Evolutionary conservation across 2,797 vertebrate species (phyloP).

Genomic region (Coilia nasus): DNA sequence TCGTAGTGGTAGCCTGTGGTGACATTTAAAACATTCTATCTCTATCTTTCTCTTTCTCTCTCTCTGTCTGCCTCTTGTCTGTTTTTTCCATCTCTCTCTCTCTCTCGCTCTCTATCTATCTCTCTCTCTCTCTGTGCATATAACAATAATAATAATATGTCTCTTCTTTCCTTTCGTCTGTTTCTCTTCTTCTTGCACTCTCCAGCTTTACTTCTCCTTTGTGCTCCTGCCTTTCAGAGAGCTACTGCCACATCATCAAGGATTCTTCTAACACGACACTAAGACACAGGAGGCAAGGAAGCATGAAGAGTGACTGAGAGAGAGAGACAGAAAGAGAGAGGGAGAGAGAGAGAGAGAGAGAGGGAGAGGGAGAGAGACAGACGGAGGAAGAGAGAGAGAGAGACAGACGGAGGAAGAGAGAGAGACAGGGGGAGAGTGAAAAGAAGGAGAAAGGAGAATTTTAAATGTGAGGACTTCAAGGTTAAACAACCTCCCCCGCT

Average conservation of each 20-base stretch:
- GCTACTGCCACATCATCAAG: conserved; percentile 58
- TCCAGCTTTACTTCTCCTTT: conserved; percentile 42
- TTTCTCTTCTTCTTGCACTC: background rate
- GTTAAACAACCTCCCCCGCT: conserved; percentile 69
- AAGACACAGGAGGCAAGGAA: conserved; percentile 12
- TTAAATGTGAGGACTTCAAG: conserved; percentile 72
- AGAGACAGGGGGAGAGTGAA: background rate
- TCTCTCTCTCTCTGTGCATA: background rate
- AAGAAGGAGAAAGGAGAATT: conserved; percentile 40
- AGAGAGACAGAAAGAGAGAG: conserved; percentile 64
- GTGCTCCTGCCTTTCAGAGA: conserved; percentile 58
- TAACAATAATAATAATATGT: too few relatives aligned
- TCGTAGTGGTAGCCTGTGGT: too few relatives aligned
- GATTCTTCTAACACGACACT: conserved; percentile 65
- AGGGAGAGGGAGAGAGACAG: conserved; percentile 33
- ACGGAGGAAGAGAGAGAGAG: conserved; percentile 22
- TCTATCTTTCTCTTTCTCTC: background rate
- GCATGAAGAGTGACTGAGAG: conserved; percentile 63
- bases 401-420: conserved; percentile 12
- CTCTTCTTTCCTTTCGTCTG: background rate
- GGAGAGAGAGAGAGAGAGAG: conserved; percentile 35
- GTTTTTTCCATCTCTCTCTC: background rate
- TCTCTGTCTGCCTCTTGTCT: background rate
- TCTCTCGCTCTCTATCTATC: background rate
- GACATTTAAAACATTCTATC: too few relatives aligned